Base-by-base conservation (phyloP, 1,140 invertebrate species). In the Plectrocnemia conspersa region DNA sequence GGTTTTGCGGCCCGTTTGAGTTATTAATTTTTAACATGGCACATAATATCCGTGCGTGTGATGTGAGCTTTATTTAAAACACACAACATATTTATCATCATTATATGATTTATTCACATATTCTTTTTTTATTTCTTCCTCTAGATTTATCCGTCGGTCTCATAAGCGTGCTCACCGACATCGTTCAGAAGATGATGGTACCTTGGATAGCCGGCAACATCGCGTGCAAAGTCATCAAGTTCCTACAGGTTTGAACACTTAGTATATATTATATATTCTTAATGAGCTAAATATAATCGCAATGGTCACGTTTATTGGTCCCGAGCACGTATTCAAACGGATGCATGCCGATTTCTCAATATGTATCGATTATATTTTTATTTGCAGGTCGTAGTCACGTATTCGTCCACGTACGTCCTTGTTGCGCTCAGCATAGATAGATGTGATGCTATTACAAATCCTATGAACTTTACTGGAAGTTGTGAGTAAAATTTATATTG, bases 361-460 rank as follows among this genome's bases (percentile, higher is more conserved):
- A 35, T 35, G 16, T 35, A n/a, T n/a, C 35, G n/a, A n/a, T 23
- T 25, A 0, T 32, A 13, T 46, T 18, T 50, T 21, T 54, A 13
- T 57, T 70, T 75, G 3, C 79, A 90, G 78, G 82, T 81, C 0
- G 79, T 93, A 21, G 91, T 93, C 22, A 93, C 90, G 24, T 96
- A 93, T 68, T 91, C 90, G 3, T 96, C 93, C 1, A 97, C 92
- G 0, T 97, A 96, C 65, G 92, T 96, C 4, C 78, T 97, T 24
- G 93, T 97, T 10, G 91, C 93, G 1, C 77, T 97, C 18, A 95
- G 91, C 64, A 91, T 97, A 60, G 93, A 97, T 72, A 80, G 93
- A 64, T 93, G 93, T 65, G 91, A 96, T 66, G 93, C 93, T 59
- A 95, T 97, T 64, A 93, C 89, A 5, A 84, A 92, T 71, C 93